Evolutionary conservation across 30 jellyfish, hydroid and myxozoan genomes (phyloP).

Genomic region (Clytia hemisphaerica): DNA sequence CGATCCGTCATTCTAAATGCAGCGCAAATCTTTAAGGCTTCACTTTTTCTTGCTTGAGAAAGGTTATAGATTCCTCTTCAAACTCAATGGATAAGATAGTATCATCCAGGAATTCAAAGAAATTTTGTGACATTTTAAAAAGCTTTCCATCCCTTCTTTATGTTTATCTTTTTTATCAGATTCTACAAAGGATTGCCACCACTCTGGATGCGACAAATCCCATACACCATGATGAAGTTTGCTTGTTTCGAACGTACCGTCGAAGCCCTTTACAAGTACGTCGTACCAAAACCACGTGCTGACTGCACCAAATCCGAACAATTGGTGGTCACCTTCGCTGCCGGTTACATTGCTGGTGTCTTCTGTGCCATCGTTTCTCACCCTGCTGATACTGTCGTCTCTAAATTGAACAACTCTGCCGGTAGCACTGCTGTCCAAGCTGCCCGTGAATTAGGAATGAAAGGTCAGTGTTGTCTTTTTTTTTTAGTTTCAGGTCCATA

Average conservation of each 20-base stretch:
- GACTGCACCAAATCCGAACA: conserved; percentile 96
- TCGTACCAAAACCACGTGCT: conserved; percentile 93
- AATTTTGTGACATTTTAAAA: too few relatives aligned
- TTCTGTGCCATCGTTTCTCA: conserved; percentile 99
- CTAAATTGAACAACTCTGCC: conserved; percentile 84
- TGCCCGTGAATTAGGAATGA: conserved; percentile 93
- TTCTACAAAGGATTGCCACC: conserved; percentile 98
- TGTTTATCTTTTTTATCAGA: conserved; percentile 17
- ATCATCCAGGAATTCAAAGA: too few relatives aligned
- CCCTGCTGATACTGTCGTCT: conserved; percentile 99
- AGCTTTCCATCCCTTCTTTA: too few relatives aligned
- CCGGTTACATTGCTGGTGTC: conserved; percentile 99
- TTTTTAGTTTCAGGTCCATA: too few relatives aligned
- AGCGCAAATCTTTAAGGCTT: too few relatives aligned
- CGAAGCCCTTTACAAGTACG: conserved; percentile 79
- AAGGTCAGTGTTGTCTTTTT: conserved; percentile 44
- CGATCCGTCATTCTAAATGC: too few relatives aligned
- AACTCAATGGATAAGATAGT: too few relatives aligned
- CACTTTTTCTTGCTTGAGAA: too few relatives aligned
- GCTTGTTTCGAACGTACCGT: conserved; percentile 98
- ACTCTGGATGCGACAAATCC: conserved; percentile 98
- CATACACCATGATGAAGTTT: conserved; percentile 99
- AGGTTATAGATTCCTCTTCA: too few relatives aligned
- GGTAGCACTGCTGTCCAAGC: conserved; percentile 99
- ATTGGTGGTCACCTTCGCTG: conserved; percentile 93